Conservation (phyloP, 2,797 vertebrate species). For the Avahi laniger region DNA sequence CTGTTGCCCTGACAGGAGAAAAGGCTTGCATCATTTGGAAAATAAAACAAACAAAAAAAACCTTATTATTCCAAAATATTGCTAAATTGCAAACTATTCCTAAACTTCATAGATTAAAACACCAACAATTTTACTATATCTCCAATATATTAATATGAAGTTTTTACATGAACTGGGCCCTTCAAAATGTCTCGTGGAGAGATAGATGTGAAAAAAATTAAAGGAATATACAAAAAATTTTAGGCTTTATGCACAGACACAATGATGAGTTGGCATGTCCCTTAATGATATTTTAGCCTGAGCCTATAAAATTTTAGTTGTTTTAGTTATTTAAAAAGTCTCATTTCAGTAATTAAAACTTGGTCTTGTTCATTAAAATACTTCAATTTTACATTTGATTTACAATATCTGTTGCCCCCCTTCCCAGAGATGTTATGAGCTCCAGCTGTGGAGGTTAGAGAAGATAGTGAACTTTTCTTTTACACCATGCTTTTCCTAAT, state of each 20-base stretch:
- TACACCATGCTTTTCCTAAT: accelerated
- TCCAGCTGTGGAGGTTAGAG: neutral
- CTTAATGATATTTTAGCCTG: neutral
- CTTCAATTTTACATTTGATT: neutral
- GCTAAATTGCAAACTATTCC: neutral
- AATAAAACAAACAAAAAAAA: neutral
- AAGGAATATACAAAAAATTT: neutral
- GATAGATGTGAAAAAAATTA: neutral
- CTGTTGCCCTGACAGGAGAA: neutral
- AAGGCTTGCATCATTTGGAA: neutral
- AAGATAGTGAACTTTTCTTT: neutral
- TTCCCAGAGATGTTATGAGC: neutral
- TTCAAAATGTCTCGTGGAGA: neutral
- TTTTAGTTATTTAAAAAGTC: conserved; percentile 21
- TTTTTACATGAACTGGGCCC: neutral
- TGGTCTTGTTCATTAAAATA: neutral
- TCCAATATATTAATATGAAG: neutral
- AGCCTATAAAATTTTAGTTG: neutral
- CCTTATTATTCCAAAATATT: neutral
- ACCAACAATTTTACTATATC: neutral
- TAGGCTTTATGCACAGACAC: neutral
- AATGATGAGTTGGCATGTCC: neutral
- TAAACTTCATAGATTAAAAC: neutral
- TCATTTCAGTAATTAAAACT: neutral
- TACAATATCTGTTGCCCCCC: neutral